Base-by-base conservation (phyloP, 2,113 vertebrate species). In the Egretta garzetta region DNA sequence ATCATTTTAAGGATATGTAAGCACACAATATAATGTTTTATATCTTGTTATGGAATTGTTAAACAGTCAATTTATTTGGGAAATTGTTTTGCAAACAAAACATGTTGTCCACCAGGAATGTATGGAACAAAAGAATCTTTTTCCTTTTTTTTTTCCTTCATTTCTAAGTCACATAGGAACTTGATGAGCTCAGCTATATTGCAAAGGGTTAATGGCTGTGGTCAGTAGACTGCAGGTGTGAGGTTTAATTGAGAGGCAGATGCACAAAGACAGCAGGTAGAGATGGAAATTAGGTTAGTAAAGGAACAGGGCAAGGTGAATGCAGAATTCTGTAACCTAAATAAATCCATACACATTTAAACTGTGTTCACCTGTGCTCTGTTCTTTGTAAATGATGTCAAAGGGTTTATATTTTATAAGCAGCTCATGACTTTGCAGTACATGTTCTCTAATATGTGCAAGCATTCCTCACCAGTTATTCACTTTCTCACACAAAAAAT, bases 211-310 rank as follows among this genome's bases (percentile, higher is more conserved):
- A 92, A 62, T 32, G 56, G 4, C n/a, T 81, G 21, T 50, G 76
- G 72, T 84, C 86, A 83, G 50, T 90, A 88, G 81, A 80, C 60
- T 70, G 39, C 82, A 88, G 75, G 59, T 88, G 50, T 90, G 72
- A 76, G 55, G 22, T 86, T 94, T 96, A 96, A 92, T 50, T 89
- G 86, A 71, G 81, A 92, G 35, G 73, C 93, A 96, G 86, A 94
- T 91, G 70, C 32, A 82, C 77, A 89, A 93, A 79, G 80, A 87
- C 86, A 95, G 91, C 80, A 95, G 70, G 80, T 75, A 92, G 66
- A 87, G 24, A 59, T 82, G 45, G 58, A 95, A 95, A 97, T 96
- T 50, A 93, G 62, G 45, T 80, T 91, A 80, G 45, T 30, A 80
- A 93, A 87, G 12, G 22, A 96, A 82, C 58, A 85, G 26, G 49